Evolutionary conservation across 2,797 vertebrate species (phyloP).

Genomic region (Falco peregrinus): DNA sequence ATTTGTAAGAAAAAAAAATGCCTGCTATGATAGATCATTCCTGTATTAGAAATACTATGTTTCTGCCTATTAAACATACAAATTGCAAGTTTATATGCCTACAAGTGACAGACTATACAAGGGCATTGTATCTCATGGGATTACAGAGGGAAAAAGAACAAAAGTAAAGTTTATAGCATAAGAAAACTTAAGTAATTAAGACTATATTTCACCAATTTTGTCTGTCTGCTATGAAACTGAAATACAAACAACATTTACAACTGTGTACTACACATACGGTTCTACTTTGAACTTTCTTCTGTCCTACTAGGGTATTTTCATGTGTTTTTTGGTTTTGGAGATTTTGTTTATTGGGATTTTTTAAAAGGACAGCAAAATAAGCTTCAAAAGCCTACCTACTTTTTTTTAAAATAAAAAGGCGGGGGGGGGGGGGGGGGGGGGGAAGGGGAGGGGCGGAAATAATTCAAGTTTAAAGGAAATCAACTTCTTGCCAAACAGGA

Average conservation of each 20-base stretch:
- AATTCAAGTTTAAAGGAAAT: slow-evolving; percentile 28
- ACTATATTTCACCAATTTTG: neutral
- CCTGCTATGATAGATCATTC: neutral
- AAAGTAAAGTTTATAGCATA: neutral
- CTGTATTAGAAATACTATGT: neutral
- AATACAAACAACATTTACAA: neutral
- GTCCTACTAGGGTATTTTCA: neutral
- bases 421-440: too few relatives aligned
- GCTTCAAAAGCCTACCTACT: neutral
- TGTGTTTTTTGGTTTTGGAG: neutral
- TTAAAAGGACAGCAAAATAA: neutral
- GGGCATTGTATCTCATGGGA: neutral
- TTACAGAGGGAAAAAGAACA: neutral
- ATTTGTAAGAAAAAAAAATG: neutral
- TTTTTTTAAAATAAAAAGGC: neutral
- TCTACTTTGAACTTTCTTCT: neutral
- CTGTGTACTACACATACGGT: neutral
- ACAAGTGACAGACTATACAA: neutral
- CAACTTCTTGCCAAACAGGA: slow-evolving; percentile 50
- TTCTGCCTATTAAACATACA: neutral
- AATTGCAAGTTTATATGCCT: neutral
- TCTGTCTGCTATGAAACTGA: neutral
- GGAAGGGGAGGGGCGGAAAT: neutral
- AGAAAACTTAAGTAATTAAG: neutral
- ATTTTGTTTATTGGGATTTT: neutral